A percentile compares a stretch with the other conserved stretches of the same genome.
Evolutionary conservation across 1,140 invertebrate genomes (phyloP).

Genomic region (Zaprionus nigranus): DNA sequence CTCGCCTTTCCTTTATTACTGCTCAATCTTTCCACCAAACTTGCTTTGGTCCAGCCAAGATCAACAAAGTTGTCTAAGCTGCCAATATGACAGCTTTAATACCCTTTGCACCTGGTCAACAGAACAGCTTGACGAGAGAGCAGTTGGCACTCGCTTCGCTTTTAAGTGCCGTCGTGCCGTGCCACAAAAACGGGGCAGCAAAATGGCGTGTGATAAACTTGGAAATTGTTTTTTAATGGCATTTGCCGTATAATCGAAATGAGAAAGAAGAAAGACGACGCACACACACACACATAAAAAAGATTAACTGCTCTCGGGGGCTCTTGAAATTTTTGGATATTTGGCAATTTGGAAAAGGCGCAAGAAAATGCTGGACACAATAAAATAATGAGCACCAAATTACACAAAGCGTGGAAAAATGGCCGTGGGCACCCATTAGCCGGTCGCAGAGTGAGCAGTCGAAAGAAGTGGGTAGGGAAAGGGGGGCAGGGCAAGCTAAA

Average conservation of each 20-base stretch:
- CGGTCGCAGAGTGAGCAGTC: constrained; percentile 27
- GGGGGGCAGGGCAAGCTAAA: constrained; percentile 10
- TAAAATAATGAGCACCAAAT: constrained; percentile 62
- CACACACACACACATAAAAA: constrained; percentile 15
- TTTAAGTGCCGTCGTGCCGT: constrained; percentile 1
- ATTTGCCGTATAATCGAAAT: constrained; percentile 52
- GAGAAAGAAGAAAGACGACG: constrained; percentile 8
- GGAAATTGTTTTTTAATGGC: constrained; percentile 57
- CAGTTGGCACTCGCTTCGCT: background rate
- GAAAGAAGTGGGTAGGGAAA: background rate
- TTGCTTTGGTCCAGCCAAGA: no score
- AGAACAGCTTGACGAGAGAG: background rate
- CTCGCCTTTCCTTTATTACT: background rate
- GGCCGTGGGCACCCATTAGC: constrained; percentile 52
- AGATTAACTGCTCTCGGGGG: constrained; percentile 53
- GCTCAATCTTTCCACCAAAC: background rate
- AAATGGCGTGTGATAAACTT: constrained; percentile 50
- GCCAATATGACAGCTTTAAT: background rate
- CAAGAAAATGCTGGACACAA: constrained; percentile 43
- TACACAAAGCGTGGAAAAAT: constrained; percentile 60
- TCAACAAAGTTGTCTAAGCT: constrained; percentile 11
- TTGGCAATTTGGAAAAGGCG: constrained; percentile 44
- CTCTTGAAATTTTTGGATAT: constrained; percentile 37
- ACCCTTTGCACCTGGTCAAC: constrained; percentile 4
- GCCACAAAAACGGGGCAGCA: constrained; percentile 6